Percentiles rank a stretch among this genome's conserved stretches.
Evolutionary conservation across 2,797 vertebrate species (phyloP).

Genomic region (Epinephelus malabaricus): DNA sequence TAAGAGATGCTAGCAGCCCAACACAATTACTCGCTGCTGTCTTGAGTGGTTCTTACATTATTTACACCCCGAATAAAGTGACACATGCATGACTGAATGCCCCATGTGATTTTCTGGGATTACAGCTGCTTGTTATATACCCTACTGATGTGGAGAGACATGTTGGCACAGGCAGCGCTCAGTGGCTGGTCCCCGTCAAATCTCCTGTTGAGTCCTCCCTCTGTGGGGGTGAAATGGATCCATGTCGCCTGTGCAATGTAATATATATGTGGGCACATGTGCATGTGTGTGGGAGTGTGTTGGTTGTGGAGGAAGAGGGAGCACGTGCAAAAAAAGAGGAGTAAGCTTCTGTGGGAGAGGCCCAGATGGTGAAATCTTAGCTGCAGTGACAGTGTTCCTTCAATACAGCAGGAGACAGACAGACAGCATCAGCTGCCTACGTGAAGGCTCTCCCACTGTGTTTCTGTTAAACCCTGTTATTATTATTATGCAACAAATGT

Average conservation of each 20-base stretch:
- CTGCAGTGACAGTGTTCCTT: conserved; percentile 15
- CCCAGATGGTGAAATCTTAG: conserved; percentile 53
- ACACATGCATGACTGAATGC: conserved; percentile 30
- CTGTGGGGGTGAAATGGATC: conserved; percentile 63
- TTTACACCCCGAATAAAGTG: conserved; percentile 35
- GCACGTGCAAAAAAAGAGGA: conserved; percentile 35
- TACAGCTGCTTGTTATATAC: conserved; percentile 21
- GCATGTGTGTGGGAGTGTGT: conserved; percentile 22
- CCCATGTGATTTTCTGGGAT: conserved; percentile 43
- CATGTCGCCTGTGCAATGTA: conserved; percentile 33
- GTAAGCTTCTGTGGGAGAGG: conserved; percentile 17
- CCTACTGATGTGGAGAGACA: conserved; percentile 33
- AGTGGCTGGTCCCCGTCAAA: background rate
- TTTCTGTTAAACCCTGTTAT: conserved; percentile 16
- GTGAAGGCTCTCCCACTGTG: conserved; percentile 20
- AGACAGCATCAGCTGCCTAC: conserved; percentile 49
- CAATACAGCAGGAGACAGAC: conserved; percentile 19
- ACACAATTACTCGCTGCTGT: conserved; percentile 18
- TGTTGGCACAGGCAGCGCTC: conserved; percentile 40
- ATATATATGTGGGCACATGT: conserved; percentile 4
- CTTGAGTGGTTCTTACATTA: conserved; percentile 43
- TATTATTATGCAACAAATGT: conserved; percentile 26
- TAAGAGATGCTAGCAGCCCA: conserved; percentile 47
- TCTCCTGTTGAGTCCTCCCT: conserved; percentile 40
- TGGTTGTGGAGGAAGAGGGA: background rate